Evolutionary conservation across 1,140 invertebrate genomes (phyloP).

Genomic region (Camponotus pennsylvanicus): DNA sequence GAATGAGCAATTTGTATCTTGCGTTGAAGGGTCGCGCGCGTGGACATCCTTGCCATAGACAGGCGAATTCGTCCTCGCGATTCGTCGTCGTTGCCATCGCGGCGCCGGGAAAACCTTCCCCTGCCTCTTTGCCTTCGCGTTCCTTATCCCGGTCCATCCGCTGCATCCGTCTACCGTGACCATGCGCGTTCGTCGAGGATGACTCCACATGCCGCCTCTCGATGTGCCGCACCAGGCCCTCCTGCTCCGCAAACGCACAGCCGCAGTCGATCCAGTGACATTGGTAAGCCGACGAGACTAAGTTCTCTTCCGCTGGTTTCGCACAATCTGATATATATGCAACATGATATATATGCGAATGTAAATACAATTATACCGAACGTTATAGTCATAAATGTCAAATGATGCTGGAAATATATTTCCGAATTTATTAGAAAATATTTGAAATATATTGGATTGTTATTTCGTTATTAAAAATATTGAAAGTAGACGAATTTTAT

Average conservation of each 20-base stretch:
- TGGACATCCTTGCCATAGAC: constrained; percentile 96
- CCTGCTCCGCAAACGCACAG: constrained; percentile 91
- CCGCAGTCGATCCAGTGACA: constrained; percentile 96
- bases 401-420: not conserved
- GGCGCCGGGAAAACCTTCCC: not conserved
- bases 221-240: constrained; percentile 95
- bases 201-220: constrained; percentile 96
- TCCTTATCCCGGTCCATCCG: constrained; percentile 76
- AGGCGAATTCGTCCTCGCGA: constrained; percentile 93
- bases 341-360: constrained; percentile 26
- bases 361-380: not conserved
- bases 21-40: constrained; percentile 97
- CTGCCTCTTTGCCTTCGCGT: constrained; percentile 55
- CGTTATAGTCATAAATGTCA: not conserved
- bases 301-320: constrained; percentile 69
- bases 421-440: not conserved
- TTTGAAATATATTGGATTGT: too few relatives aligned
- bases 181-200: constrained; percentile 76
- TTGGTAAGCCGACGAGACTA: constrained; percentile 79
- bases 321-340: constrained; percentile 75
- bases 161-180: constrained; percentile 77
- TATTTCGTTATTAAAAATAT: not conserved
- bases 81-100: constrained; percentile 20
- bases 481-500: not conserved
- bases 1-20: constrained; percentile 97